Percentiles rank a stretch among this genome's conserved stretches.
Evolutionary conservation across 2,797 vertebrate genomes (phyloP).

Genomic region (Molossus molossus): DNA sequence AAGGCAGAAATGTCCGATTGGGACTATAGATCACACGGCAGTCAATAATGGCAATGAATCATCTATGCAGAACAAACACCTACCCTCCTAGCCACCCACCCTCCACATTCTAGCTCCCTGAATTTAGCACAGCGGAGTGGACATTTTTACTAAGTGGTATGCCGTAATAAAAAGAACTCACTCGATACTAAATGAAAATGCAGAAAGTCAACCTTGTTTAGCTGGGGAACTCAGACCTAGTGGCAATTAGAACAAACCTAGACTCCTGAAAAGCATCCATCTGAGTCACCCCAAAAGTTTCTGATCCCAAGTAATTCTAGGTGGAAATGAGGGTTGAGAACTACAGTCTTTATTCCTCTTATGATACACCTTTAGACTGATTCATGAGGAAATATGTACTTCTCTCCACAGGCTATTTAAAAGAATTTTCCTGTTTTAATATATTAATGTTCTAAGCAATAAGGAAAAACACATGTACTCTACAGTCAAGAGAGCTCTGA

Average conservation of each 20-base stretch:
- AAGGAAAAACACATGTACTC: not conserved
- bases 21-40: not conserved
- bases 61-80: not conserved
- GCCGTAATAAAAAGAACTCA: constrained; percentile 3
- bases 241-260: not conserved
- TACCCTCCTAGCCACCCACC: not conserved
- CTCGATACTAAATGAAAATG: not conserved
- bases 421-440: constrained; percentile 35
- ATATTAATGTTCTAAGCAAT: not conserved
- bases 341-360: not conserved
- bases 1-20: not conserved
- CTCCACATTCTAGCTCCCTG: not conserved
- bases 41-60: constrained; percentile 34
- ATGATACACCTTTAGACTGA: not conserved
- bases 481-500: not conserved
- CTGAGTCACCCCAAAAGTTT: not conserved
- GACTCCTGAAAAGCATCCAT: not conserved
- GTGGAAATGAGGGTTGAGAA: not conserved
- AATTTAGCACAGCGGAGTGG: not conserved
- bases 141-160: not conserved
- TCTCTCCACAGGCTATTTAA: not conserved
- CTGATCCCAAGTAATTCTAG: not conserved
- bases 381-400: not conserved
- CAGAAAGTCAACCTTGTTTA: not conserved
- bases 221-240: not conserved